phyloP scores from a whole-genome alignment of 2,797 vertebrate species.

The Sparus aurata region DNA sequence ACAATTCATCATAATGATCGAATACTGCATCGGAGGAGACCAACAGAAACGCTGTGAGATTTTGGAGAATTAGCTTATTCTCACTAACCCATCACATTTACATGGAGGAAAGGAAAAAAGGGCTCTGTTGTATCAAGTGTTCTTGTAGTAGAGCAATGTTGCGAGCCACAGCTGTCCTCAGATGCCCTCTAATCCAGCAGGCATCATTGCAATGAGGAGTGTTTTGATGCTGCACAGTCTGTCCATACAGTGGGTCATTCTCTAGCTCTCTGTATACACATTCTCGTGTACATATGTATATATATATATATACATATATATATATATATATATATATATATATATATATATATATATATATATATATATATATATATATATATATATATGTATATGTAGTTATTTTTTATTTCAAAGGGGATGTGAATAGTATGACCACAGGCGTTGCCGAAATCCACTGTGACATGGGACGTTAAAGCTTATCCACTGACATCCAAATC shows the following conservation, averaged over 20 bases:
- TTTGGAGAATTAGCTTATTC: conserved; percentile 5
- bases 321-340: too few species aligned
- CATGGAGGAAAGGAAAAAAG: conserved; percentile 1
- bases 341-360: too few species aligned
- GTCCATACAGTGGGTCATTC: conserved; percentile 24
- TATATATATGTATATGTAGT: neutral
- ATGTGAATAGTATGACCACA: neutral
- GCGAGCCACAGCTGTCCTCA: conserved; percentile 70
- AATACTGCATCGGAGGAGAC: neutral
- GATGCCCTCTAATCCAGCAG: conserved; percentile 66
- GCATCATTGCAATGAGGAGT: conserved; percentile 33
- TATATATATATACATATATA: too few species aligned
- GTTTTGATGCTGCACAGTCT: conserved; percentile 12
- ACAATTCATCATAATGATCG: neutral
- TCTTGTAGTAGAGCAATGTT: conserved; percentile 44
- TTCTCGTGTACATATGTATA: neutral
- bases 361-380: too few species aligned
- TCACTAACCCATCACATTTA: conserved; percentile 22
- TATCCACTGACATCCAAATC: conserved; percentile 57
- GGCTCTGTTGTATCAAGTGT: conserved; percentile 18
- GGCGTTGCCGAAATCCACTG: conserved; percentile 28
- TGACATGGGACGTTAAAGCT: conserved; percentile 39
- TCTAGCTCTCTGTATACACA: neutral
- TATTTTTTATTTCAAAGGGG: neutral
- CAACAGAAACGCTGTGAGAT: neutral